phyloP scores from a whole-genome alignment of 2,797 vertebrate species.

The Paedocypris micromegethes region DNA sequence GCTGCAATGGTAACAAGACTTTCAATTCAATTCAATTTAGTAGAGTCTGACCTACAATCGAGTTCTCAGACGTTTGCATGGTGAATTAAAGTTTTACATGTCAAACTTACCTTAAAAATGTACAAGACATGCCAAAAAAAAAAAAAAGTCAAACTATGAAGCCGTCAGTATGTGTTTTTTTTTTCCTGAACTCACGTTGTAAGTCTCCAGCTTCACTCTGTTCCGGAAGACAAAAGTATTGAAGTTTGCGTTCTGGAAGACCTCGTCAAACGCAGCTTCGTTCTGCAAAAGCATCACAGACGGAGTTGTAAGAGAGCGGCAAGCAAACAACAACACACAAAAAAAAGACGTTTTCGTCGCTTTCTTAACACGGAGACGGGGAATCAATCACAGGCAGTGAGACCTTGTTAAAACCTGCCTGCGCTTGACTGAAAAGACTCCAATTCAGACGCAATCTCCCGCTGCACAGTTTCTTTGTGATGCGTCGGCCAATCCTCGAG shows the following conservation, averaged over 20 bases:
- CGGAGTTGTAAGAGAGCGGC: slow-evolving; percentile 8
- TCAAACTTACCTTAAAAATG: no score
- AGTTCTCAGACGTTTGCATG: no score
- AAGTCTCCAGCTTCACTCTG: slow-evolving; percentile 91
- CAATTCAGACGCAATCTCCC: slow-evolving; percentile 20
- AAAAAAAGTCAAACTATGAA: no score
- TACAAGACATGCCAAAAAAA: no score
- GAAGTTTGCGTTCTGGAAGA: slow-evolving; percentile 92
- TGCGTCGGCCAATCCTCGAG: slow-evolving; percentile 36
- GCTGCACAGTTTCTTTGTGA: slow-evolving; percentile 14
- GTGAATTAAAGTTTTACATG: no score
- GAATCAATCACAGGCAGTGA: slow-evolving; percentile 7
- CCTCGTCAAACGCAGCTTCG: slow-evolving; percentile 85
- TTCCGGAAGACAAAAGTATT: slow-evolving; percentile 82
- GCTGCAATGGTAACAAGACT: no score
- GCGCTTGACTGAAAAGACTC: slow-evolving; percentile 4
- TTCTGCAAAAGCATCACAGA: slow-evolving; percentile 71
- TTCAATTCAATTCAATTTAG: no score
- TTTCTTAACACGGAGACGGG: background rate
- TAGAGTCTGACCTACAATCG: no score
- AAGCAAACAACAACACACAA: background rate
- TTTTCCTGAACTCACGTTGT: slow-evolving; percentile 80
- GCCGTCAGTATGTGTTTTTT: no score
- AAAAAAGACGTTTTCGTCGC: background rate
- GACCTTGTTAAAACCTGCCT: slow-evolving; percentile 7